A percentile compares a stretch with the other conserved stretches of the same genome.
phyloP scores from a whole-genome alignment of 2,113 vertebrate genomes.

The Pleuronectes platessa region DNA sequence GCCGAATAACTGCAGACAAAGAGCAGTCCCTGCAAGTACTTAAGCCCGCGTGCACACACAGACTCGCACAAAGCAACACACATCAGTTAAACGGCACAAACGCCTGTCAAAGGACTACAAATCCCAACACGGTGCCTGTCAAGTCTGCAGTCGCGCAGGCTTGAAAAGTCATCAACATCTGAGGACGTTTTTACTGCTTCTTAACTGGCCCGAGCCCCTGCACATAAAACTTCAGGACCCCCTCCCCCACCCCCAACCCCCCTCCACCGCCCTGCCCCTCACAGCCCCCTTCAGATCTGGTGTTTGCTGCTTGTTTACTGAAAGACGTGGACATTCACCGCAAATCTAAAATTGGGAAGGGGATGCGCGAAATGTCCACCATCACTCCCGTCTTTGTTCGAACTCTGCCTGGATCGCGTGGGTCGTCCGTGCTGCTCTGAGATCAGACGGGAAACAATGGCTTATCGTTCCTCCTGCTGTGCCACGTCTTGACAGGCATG shows the following conservation, averaged over 20 bases:
- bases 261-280: conserved; percentile 10
- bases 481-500: conserved; percentile 46
- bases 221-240: conserved; percentile 74
- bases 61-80: conserved; percentile 12
- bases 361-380: conserved; percentile 45
- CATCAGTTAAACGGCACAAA: conserved; percentile 55
- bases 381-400: not conserved
- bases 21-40: conserved; percentile 8
- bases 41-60: not conserved
- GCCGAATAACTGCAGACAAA: conserved; percentile 41
- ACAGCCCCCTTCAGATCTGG: conserved; percentile 40
- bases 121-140: conserved; percentile 57
- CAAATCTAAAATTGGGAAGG: conserved; percentile 39
- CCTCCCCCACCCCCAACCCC: not conserved
- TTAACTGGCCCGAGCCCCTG: conserved; percentile 71
- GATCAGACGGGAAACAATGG: conserved; percentile 52
- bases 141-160: conserved; percentile 65
- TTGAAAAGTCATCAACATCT: conserved; percentile 81
- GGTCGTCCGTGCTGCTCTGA: conserved; percentile 17
- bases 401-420: not conserved
- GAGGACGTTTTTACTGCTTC: conserved; percentile 76
- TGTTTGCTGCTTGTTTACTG: conserved; percentile 54
- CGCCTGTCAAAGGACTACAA: conserved; percentile 63
- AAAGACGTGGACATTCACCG: conserved; percentile 35
- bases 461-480: not conserved